These are phyloP conservation scores for Anomalospiza imberbis DNA, from an alignment of 2,797 vertebrate species.

Conservation along the genomic window DNA sequence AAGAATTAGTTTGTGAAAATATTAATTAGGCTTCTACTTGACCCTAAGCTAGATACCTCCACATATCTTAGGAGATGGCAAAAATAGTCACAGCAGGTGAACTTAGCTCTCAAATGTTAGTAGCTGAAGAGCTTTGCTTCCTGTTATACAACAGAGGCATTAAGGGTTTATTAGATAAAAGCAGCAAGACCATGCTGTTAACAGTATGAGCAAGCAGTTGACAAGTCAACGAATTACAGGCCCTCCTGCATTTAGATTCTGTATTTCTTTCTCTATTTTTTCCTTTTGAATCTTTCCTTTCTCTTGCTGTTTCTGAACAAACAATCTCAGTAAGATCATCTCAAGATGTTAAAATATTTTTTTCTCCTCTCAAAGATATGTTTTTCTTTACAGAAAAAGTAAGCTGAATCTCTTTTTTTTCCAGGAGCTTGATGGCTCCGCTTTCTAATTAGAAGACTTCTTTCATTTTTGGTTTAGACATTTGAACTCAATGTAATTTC, in stretches of 20 bases:
- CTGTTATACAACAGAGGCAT: not conserved
- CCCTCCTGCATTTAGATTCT: not conserved
- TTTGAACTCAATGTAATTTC: not conserved
- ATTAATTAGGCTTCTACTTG: not conserved
- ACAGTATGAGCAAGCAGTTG: not conserved
- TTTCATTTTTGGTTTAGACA: not conserved
- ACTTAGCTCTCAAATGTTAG: not conserved
- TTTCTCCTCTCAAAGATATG: not conserved
- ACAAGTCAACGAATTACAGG: not conserved
- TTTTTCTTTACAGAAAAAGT: not conserved
- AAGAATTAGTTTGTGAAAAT: not conserved
- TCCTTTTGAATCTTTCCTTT: not conserved
- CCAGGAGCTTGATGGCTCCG: not conserved
- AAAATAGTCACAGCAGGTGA: not conserved
- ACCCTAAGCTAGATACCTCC: not conserved
- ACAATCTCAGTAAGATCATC: not conserved
- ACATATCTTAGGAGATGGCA: not conserved
- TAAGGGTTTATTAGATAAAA: not conserved
- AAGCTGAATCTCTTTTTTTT: not conserved
- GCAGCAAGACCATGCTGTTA: not conserved
- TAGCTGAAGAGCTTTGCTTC: not conserved
- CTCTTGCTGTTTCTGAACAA: not conserved
- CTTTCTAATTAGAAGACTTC: not conserved
- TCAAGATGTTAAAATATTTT: not conserved
- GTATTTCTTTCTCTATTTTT: fast-evolving